Evolutionary conservation across 2,797 vertebrate species (phyloP).

Genomic region (Odontamblyopus rebecca): DNA sequence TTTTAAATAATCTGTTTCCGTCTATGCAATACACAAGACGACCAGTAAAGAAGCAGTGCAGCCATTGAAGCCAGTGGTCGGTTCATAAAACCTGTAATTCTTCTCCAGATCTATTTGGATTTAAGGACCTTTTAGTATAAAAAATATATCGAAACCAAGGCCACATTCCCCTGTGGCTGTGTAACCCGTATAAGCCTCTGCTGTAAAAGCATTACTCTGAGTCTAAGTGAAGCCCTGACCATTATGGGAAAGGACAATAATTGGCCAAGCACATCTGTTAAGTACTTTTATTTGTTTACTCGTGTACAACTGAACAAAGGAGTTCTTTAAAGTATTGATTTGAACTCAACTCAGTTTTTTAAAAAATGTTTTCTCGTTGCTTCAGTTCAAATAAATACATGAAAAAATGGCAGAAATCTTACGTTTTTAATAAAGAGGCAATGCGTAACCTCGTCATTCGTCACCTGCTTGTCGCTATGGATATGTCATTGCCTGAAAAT

Average conservation of each 20-base stretch:
- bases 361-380: no score
- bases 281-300: background rate
- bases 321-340: no score
- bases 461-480: no score
- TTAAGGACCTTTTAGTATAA: constrained; percentile 1
- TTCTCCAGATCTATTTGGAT: background rate
- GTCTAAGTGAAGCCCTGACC: background rate
- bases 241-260: background rate
- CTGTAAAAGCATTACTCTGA: background rate
- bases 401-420: no score
- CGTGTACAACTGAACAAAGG: no score
- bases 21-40: background rate
- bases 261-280: background rate
- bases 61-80: background rate
- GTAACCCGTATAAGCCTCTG: background rate
- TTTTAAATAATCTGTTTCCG: background rate
- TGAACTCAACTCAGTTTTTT: no score
- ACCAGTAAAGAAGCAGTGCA: background rate
- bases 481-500: no score
- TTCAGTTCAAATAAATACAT: no score
- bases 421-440: no score
- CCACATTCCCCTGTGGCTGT: background rate
- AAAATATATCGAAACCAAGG: constrained; percentile 1
- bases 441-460: no score
- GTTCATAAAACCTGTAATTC: background rate